Evolutionary conservation across 1,140 invertebrate species (phyloP), one percentile per base, ranked within the genome.

Genomic region (Mamestra configurata): DNA sequence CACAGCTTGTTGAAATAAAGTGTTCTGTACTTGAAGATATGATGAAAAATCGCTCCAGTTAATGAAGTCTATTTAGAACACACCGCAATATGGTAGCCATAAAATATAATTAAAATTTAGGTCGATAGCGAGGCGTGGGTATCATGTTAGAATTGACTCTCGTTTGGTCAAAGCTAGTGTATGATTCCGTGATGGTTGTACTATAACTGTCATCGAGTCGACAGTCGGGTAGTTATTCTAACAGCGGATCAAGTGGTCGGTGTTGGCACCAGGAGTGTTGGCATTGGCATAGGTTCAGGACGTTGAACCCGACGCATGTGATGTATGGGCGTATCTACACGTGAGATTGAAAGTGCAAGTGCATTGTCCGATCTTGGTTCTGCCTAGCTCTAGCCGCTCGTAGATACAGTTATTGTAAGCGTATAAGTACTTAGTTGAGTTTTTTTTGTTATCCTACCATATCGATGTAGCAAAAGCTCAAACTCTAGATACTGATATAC

Each of bases 251-350:
- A 84, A 85, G 72, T 83, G 78, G 71, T 64, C 70, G 77, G 77
- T 84, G 82, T 81, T 85, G 84, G 86, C 77, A 79, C 55, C 72
- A 79, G 85, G 78, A 86, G 79, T 85, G 85, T 87, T 89, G 86
- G 85, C 87, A 89, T 93, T 91, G 88, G 89, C 88, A 90, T 89
- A 91, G 89, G 89, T 81, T 84, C 80, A 80, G 88, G 86, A 31
- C 89, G 82, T 83, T 88, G 87, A 89, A 89, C 90, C 77, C 75
- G 18, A 70, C 83, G 84, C 83, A 81, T 86, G 82, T 82, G 57
- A 40, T 57, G 40, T 24, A 68, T 68, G 61, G 35, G 27, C 80
- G 82, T 82, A 70, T 49, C 59, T 35, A 37, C 81, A 71, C 64
- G 57, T 78, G 77, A 79, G 71, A 77, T 37, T 72, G 83, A 86